phyloP scores from a whole-genome alignment of 1,140 invertebrate genomes.

The Heliconius himera region DNA sequence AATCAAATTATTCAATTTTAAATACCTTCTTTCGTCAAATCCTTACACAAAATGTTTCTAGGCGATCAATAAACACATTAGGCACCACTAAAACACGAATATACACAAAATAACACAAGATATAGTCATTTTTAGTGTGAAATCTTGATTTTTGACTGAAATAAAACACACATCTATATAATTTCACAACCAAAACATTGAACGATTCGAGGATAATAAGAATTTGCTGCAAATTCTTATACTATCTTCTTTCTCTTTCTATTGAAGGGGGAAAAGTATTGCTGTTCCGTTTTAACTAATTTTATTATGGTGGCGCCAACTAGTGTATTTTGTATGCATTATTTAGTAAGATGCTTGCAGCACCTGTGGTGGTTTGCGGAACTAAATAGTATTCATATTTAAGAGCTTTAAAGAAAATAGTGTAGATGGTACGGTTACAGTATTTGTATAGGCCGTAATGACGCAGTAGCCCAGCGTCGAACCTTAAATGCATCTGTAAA shows the following conservation, averaged over 20 bases:
- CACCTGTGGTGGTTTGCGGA: constrained; percentile 21
- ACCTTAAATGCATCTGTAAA: neutral
- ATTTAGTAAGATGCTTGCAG: neutral
- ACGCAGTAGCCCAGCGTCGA: too few relatives aligned
- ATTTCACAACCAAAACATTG: constrained; percentile 44
- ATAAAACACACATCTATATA: neutral
- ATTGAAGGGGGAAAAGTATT: neutral
- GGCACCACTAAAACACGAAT: neutral
- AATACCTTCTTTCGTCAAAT: constrained; percentile 1
- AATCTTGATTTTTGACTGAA: neutral
- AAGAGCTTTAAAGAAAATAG: neutral
- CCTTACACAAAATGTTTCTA: neutral
- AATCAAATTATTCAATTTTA: neutral
- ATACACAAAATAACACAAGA: neutral
- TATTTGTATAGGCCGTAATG: too few relatives aligned
- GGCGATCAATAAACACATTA: neutral
- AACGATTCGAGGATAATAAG: constrained; percentile 28
- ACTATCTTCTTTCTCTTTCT: constrained; percentile 34
- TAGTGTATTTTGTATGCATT: neutral
- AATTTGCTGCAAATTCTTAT: constrained; percentile 20
- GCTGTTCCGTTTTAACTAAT: constrained; percentile 6
- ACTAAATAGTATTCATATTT: neutral
- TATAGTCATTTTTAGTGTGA: neutral
- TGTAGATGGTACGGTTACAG: neutral
- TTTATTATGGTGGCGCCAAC: neutral